Percentiles rank a stretch among this genome's conserved stretches.
Evolutionary conservation across 2,888 invertebrate genomes (phyloP).

Genomic region (Peribatodes rhomboidaria): DNA sequence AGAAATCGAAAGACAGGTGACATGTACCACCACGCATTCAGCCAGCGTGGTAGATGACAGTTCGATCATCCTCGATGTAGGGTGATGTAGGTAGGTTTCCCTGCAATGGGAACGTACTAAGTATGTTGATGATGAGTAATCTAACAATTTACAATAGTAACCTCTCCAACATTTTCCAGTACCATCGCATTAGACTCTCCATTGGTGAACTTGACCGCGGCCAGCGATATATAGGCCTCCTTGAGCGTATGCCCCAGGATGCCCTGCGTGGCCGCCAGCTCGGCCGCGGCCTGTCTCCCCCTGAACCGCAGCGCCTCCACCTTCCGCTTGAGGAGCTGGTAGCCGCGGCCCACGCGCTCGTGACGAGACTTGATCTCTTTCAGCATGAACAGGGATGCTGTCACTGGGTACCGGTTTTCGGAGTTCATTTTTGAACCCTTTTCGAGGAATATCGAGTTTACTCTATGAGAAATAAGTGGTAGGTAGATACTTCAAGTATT

Average conservation of each 20-base stretch:
- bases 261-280: constrained; percentile 70
- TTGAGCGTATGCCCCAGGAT: constrained; percentile 71
- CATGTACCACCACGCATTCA: no score
- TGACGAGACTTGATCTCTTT: constrained; percentile 78
- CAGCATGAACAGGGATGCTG: constrained; percentile 78
- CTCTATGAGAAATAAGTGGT: background rate
- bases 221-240: constrained; percentile 79
- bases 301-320: constrained; percentile 73
- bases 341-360: constrained; percentile 73
- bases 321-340: constrained; percentile 74
- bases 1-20: no score
- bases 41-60: no score
- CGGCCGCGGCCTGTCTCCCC: constrained; percentile 71
- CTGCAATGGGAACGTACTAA: no score
- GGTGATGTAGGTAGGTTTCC: no score
- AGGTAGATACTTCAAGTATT: no score
- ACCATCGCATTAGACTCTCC: constrained; percentile 81
- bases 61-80: no score
- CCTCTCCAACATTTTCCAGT: constrained; percentile 79
- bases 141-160: no score
- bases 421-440: constrained; percentile 64
- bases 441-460: background rate
- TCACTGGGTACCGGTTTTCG: constrained; percentile 77
- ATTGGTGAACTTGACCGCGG: constrained; percentile 80
- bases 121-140: no score